A percentile compares a stretch with the other conserved stretches of the same genome.
These are phyloP conservation scores for Orius insidiosus DNA, from an alignment of 1,140 invertebrate species.

Conservation along the genomic window DNA sequence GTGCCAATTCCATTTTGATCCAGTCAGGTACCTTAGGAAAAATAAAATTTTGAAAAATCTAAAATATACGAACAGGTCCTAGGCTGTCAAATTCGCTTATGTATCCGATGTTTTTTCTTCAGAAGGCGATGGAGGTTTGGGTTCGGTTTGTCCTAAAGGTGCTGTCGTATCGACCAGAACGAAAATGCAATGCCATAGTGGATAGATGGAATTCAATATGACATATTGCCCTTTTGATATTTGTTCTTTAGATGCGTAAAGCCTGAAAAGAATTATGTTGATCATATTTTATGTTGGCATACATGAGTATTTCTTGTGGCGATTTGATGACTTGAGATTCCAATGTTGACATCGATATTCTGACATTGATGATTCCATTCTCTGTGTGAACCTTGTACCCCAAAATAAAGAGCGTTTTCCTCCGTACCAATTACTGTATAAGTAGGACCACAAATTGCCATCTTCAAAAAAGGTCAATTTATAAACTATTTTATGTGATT, in stretches of 20 bases:
- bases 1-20: constrained; percentile 28
- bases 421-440: constrained; percentile 44
- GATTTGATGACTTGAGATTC: constrained; percentile 30
- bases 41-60: neutral
- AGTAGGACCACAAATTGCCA: constrained; percentile 42
- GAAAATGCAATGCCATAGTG: constrained; percentile 38
- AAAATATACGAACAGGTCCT: neutral
- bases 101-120: neutral
- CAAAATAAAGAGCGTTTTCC: constrained; percentile 53
- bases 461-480: constrained; percentile 27
- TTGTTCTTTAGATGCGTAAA: constrained; percentile 38
- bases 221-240: constrained; percentile 36
- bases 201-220: constrained; percentile 34
- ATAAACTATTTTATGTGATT: constrained; percentile 18
- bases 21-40: constrained; percentile 25
- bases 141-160: constrained; percentile 26
- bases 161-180: constrained; percentile 44
- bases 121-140: too few species aligned
- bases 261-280: constrained; percentile 22
- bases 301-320: constrained; percentile 35
- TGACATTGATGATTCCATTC: constrained; percentile 5
- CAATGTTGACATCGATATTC: constrained; percentile 24
- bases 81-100: neutral
- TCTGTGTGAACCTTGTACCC: constrained; percentile 36
- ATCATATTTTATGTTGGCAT: constrained; percentile 7